Percentiles rank a stretch among this genome's conserved stretches.
Conservation (phyloP, 1,140 invertebrate species). For the Oryzaephilus surinamensis region DNA sequence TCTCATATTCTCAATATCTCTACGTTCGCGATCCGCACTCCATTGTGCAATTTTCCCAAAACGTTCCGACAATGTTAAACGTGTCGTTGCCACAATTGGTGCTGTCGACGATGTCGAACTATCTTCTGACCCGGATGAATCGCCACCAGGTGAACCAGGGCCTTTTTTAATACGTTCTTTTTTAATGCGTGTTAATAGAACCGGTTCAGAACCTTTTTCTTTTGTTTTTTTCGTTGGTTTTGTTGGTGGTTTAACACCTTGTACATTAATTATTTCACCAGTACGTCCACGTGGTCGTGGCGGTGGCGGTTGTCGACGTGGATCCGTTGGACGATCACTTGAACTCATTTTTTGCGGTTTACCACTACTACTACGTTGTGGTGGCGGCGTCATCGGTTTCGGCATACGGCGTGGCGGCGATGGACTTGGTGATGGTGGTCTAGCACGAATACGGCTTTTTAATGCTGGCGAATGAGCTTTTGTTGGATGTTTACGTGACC, state of each 20-base stretch:
- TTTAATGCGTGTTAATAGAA: slow-evolving; percentile 30
- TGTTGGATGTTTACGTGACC: slow-evolving; percentile 20
- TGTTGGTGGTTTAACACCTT: slow-evolving; percentile 9
- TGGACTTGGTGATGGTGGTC: slow-evolving; percentile 28
- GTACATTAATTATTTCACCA: slow-evolving; percentile 29
- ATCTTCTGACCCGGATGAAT: slow-evolving; percentile 37
- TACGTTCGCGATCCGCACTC: slow-evolving; percentile 60
- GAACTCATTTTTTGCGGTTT: slow-evolving; percentile 38
- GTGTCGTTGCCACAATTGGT: slow-evolving; percentile 36
- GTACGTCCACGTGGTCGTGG: slow-evolving; percentile 27
- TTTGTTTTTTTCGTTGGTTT: slow-evolving; percentile 16
- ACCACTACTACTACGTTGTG: too few relatives aligned
- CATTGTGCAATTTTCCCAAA: slow-evolving; percentile 87
- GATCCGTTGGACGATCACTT: slow-evolving; percentile 36
- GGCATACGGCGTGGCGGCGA: slow-evolving; percentile 34
- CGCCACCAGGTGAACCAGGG: slow-evolving; percentile 27
- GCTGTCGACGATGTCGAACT: slow-evolving; percentile 30
- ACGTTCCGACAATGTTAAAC: slow-evolving; percentile 63
- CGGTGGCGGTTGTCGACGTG: slow-evolving; percentile 31
- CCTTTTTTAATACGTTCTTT: slow-evolving; percentile 28
- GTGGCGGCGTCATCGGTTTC: slow-evolving; percentile 39
- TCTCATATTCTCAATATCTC: slow-evolving; percentile 73
- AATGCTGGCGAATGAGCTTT: slow-evolving; percentile 19
- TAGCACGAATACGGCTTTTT: slow-evolving; percentile 17
- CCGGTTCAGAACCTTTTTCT: slow-evolving; percentile 20